A percentile compares a stretch with the other conserved stretches of the same genome.
These are phyloP conservation scores for Heliocidaris tuberculata DNA, from an alignment of 35 echinoderm and acorn worm species.

Conservation along the genomic window DNA sequence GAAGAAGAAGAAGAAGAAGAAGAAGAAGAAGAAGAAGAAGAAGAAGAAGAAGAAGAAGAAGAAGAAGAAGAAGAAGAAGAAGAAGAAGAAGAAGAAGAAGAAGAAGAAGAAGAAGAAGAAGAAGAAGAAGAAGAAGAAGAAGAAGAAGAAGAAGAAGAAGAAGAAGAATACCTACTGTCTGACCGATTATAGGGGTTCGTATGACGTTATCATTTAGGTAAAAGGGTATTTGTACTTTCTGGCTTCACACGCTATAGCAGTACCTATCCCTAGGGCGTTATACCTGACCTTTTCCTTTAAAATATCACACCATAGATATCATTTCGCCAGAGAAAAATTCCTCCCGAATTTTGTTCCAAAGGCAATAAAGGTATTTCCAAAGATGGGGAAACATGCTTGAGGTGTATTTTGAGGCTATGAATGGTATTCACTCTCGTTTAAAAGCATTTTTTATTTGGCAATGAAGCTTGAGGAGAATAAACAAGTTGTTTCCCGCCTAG, in stretches of 20 bases:
- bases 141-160: no score
- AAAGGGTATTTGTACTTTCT: background rate
- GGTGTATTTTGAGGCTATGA: background rate
- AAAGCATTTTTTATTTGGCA: background rate
- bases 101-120: no score
- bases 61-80: no score
- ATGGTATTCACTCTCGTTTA: background rate
- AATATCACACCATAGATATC: background rate
- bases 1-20: no score
- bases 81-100: no score
- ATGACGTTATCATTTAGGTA: no score
- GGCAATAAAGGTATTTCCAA: background rate
- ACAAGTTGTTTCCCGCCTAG: background rate
- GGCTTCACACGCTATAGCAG: background rate
- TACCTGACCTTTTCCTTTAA: background rate
- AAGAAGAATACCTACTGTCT: no score
- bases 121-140: no score
- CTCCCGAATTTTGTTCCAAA: background rate
- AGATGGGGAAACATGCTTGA: background rate
- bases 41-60: no score
- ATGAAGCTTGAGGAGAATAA: background rate
- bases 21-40: no score
- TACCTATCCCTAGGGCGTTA: background rate
- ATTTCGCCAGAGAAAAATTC: background rate
- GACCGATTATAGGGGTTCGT: no score